Evolutionary conservation across 2,888 invertebrate genomes (phyloP).

Genomic region (Horisme vitalbata): DNA sequence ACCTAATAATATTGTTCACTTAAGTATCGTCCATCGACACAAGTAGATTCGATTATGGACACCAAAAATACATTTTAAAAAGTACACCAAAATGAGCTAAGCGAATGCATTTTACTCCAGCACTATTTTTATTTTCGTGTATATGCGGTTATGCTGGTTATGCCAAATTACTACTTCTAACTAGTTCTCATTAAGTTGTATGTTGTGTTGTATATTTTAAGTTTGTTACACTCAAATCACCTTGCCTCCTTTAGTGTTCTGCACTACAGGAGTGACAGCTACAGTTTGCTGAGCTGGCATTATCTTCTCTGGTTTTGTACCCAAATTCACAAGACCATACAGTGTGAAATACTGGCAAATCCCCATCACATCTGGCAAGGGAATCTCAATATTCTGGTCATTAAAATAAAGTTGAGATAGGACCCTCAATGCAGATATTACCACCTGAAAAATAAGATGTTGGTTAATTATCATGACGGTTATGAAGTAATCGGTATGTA

Average conservation of each 20-base stretch:
- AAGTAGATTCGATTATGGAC: too few species aligned
- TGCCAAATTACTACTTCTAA: too few species aligned
- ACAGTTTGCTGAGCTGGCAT: conserved; percentile 84
- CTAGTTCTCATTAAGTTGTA: too few species aligned
- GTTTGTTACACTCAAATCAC: conserved; percentile 47
- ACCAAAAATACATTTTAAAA: too few species aligned
- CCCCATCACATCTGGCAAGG: conserved; percentile 81
- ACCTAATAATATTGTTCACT: too few species aligned
- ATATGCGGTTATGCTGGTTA: too few species aligned
- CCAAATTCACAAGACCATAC: conserved; percentile 70
- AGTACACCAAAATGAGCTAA: too few species aligned
- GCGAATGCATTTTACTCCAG: too few species aligned
- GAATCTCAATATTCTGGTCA: conserved; percentile 52
- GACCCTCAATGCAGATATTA: conserved; percentile 72
- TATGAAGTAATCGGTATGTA: too few species aligned
- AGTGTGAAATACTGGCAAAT: conserved; percentile 81
- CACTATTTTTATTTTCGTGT: too few species aligned
- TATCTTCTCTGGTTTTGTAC: conserved; percentile 75
- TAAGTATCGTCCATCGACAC: too few species aligned
- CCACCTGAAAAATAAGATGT: conserved; percentile 60
- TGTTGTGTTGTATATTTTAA: background rate
- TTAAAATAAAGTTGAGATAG: conserved; percentile 68
- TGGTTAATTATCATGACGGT: too few species aligned
- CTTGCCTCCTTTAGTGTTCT: conserved; percentile 83
- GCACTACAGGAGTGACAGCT: conserved; percentile 72